These are phyloP conservation scores for Noturus placidus DNA, from an alignment of 2,113 vertebrate genomes.

Conservation along the genomic window DNA sequence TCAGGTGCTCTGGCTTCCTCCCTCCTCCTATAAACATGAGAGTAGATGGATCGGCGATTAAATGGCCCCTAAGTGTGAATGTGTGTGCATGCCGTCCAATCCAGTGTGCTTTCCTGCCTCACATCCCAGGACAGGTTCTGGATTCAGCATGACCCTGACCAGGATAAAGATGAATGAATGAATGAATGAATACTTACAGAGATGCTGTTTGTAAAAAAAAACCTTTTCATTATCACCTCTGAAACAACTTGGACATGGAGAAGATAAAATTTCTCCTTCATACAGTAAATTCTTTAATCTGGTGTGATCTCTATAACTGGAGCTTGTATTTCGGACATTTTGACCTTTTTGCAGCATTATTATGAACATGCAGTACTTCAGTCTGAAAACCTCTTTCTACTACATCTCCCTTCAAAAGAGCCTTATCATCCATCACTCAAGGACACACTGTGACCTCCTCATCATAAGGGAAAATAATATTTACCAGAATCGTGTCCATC, in stretches of 20 bases:
- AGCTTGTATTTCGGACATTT: slow-evolving; percentile 11
- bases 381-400: slow-evolving; percentile 34
- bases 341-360: neutral
- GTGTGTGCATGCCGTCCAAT: neutral
- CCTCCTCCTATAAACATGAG: too few species aligned
- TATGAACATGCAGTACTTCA: neutral
- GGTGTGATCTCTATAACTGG: neutral
- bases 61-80: neutral
- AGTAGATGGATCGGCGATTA: neutral
- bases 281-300: slow-evolving; percentile 16
- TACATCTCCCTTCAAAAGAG: slow-evolving; percentile 59
- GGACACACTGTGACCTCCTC: slow-evolving; percentile 61
- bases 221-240: slow-evolving; percentile 1
- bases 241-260: neutral
- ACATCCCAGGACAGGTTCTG: neutral
- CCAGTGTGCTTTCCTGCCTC: neutral
- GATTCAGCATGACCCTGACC: neutral
- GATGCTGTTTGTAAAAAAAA: neutral
- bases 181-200: neutral
- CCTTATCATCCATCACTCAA: slow-evolving; percentile 63
- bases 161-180: neutral
- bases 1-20: neutral
- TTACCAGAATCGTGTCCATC: slow-evolving; percentile 60
- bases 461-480: slow-evolving; percentile 64
- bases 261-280: neutral